phyloP scores from a whole-genome alignment of 2,113 vertebrate genomes.

The Rutilus rutilus region DNA sequence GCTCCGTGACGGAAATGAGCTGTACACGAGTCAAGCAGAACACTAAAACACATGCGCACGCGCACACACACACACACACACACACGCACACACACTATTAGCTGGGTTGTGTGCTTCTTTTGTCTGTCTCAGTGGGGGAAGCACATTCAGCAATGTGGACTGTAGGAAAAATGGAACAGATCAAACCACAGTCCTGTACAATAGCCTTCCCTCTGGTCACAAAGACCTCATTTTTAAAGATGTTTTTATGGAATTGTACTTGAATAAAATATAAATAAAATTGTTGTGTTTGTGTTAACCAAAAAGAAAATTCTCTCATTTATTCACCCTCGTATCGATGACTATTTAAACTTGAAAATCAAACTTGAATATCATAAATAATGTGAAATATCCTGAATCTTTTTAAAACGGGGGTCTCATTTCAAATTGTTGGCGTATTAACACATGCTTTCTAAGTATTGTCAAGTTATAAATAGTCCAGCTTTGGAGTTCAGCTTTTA shows the following conservation, averaged over 20 bases:
- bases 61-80: conserved; percentile 29
- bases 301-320: not conserved
- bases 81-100: not conserved
- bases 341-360: not conserved
- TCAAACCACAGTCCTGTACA: not conserved
- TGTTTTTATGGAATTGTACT: not conserved
- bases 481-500: not conserved
- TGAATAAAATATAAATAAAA: not conserved
- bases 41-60: conserved; percentile 25
- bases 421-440: no score
- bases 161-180: conserved; percentile 17
- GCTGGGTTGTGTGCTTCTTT: not conserved
- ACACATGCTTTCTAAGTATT: not conserved
- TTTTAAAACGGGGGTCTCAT: not conserved
- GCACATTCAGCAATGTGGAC: conserved; percentile 14
- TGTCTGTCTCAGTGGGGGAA: conserved; percentile 22
- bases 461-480: not conserved
- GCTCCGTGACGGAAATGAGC: conserved; percentile 44
- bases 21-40: conserved; percentile 19
- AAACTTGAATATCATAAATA: not conserved
- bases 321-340: not conserved
- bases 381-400: not conserved
- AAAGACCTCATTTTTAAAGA: not conserved
- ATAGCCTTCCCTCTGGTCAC: not conserved
- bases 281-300: not conserved